Conservation (phyloP, 2,888 invertebrate genomes). For the Agrotis puta region DNA sequence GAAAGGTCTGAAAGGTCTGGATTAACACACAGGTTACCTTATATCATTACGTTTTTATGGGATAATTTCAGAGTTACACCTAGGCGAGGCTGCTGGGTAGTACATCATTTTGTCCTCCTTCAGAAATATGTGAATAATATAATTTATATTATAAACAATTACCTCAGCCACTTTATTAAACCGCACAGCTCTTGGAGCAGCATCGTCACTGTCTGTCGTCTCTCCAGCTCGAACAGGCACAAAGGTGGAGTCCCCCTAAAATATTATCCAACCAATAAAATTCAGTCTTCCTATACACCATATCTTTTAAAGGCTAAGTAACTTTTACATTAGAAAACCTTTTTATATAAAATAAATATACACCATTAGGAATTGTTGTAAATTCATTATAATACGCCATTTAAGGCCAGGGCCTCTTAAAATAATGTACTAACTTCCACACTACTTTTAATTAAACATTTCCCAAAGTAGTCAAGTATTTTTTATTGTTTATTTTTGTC, state of each 20-base stretch:
- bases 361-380: no score
- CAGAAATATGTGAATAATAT: background rate
- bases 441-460: background rate
- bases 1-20: no score
- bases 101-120: background rate
- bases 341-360: no score
- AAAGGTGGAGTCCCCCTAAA: constrained; percentile 97
- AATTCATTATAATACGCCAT: background rate
- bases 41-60: no score
- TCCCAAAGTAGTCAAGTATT: background rate
- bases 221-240: constrained; percentile 96
- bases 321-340: constrained; percentile 5
- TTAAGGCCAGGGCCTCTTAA: background rate
- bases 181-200: constrained; percentile 95
- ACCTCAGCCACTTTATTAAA: constrained; percentile 97
- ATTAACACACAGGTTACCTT: no score
- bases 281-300: constrained; percentile 59
- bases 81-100: no score
- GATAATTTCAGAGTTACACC: no score
- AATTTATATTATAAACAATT: constrained; percentile 19
- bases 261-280: constrained; percentile 32
- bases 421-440: constrained; percentile 19
- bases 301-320: constrained; percentile 36
- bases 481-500: background rate
- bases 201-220: constrained; percentile 94